phyloP scores from a whole-genome alignment of 1,140 invertebrate species.

The Eueides isabella region DNA sequence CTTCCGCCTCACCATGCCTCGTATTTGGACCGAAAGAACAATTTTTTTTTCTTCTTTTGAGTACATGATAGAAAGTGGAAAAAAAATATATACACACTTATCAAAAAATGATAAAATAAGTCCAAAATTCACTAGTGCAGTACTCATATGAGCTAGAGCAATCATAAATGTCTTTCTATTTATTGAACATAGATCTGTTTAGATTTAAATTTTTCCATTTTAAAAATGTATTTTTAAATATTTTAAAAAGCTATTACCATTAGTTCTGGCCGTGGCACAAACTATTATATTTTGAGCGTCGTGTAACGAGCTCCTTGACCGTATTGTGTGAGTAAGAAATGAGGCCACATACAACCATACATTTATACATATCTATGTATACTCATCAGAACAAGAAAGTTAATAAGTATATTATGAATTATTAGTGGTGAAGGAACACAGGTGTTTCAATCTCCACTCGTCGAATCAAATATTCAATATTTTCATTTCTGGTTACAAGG shows the following conservation, averaged over 20 bases:
- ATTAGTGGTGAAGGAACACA: no score
- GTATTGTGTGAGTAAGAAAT: slow-evolving; percentile 15
- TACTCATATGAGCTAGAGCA: background rate
- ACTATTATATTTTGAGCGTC: slow-evolving; percentile 17
- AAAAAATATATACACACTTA: no score
- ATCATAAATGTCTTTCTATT: background rate
- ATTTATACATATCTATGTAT: background rate
- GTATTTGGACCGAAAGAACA: no score
- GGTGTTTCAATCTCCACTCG: no score
- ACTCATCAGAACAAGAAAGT: background rate
- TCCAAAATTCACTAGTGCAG: no score
- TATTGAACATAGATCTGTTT: background rate
- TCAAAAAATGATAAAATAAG: no score
- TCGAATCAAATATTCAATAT: no score
- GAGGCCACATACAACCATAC: slow-evolving; percentile 14
- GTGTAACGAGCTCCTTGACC: slow-evolving; percentile 18
- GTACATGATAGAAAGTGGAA: no score
- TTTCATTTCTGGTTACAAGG: no score
- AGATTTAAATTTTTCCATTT: background rate
- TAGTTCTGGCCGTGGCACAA: background rate
- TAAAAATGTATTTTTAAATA: background rate
- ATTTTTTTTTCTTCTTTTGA: no score
- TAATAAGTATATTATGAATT: no score
- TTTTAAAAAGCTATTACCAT: slow-evolving; percentile 10
- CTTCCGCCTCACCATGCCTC: no score